phyloP scores from a whole-genome alignment of 2,797 vertebrate species.

The Rhincodon typus region DNA sequence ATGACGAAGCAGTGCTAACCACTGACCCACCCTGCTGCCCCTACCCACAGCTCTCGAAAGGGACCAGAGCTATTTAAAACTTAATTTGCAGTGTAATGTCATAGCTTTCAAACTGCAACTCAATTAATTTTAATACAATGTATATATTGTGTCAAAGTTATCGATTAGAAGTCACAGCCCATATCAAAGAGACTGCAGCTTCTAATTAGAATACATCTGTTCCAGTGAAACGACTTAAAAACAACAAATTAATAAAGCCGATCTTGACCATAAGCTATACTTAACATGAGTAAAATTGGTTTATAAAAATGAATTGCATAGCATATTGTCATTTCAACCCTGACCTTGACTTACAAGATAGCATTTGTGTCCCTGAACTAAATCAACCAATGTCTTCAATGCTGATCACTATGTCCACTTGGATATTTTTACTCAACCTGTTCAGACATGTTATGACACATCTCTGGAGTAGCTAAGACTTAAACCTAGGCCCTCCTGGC shows the following conservation, averaged over 20 bases:
- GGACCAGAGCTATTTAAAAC: background rate
- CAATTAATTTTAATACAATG: constrained; percentile 6
- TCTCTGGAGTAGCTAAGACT: no score
- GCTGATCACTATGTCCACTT: background rate
- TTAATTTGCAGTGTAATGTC: background rate
- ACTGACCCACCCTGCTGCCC: no score
- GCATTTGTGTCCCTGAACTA: background rate
- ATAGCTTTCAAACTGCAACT: background rate
- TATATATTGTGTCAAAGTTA: background rate
- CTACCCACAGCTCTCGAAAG: no score
- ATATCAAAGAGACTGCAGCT: background rate
- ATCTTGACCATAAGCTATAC: background rate
- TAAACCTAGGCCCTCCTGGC: no score
- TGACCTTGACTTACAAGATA: background rate
- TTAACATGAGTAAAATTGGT: background rate
- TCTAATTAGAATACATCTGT: constrained; percentile 10
- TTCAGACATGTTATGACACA: no score
- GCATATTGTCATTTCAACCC: background rate
- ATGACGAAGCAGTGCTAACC: no score
- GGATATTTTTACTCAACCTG: no score
- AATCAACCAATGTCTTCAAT: background rate
- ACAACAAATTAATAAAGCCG: background rate
- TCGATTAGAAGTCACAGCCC: constrained; percentile 17
- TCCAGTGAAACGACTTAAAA: background rate
- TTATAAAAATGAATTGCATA: background rate